Evolutionary conservation across 1,140 invertebrate species (phyloP), one percentile per base, ranked within the genome.

Genomic region (Acarapis woodi): DNA sequence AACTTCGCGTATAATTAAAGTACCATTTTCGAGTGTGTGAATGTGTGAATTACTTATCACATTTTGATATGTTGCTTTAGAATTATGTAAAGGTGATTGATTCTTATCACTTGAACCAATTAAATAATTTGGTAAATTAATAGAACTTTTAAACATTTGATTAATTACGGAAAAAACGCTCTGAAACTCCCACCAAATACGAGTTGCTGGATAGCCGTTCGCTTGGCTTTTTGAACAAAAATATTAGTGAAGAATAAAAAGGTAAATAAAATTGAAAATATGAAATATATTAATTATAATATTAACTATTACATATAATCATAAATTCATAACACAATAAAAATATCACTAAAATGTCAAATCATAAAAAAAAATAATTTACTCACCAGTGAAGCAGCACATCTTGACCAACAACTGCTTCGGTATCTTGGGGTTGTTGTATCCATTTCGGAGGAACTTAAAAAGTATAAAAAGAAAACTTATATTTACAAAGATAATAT

Each of bases 391-490:
- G 71, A 1, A 93, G 55, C 6, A 68, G 67, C n/a, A 82, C 66
- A 44, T 73, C 69, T 49, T 78, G 67, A 2, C 75, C 74, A 3
- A 78, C 69, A 3, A 79, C 71, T 3, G 78, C 77, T 43, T 70
- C 78, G 4, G 73, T 66, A 49, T 90, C 79, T 45, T 67, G 63
- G 0, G 82, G 83, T 50, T 87, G 77, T 41, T 78, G 60, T 2
- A 77, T 66, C 83, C 83, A 93, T 48, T 72, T 66, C 10, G 82
- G 80, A 6, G 80, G 79, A 32, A 90, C 79, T 82, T 50, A 39
- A 63, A 61, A 35, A 41, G 26, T 43, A 51, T 9, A 38, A 23
- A 21, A 37, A 3, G 9, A 26, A 26, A 6, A 26, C 6, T 26
- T 26, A 8, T n/a, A n/a, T n/a, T n/a, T n/a, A n/a, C n/a, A n/a